Base-by-base conservation (phyloP, 2,797 vertebrate genomes). In the Limnodromus scolopaceus region DNA sequence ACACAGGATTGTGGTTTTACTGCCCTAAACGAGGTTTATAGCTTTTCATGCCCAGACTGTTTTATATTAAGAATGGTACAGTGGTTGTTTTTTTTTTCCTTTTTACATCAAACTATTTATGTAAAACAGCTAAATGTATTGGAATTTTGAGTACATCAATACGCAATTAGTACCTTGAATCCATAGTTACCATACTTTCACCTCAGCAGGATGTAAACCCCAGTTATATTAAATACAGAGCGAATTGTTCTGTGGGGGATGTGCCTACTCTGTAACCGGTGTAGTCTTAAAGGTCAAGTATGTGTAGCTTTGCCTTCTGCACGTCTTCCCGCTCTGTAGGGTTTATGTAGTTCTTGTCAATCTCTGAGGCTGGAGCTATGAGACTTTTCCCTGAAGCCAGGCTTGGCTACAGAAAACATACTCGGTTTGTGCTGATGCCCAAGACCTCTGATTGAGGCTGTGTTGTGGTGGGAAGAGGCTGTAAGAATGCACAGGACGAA, bases 381-480 rank as follows among this genome's bases (percentile, higher is more conserved):
- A 55, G 72, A 49, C 13, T 28, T 39, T 65, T 84, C 53, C 72
- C 60, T n/a, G 38, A 70, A 78, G 61, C 75, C 70, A 36, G 34
- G 30, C 39, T 66, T 45, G 58, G 8, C 38, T 89, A 4, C 58
- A 54, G 43, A 9, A 68, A 71, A 55, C 53, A 18, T 12, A 5
- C 28, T 39, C 0, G 0, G 27, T 45, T 32, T 39, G 66, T 70
- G 63, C 68, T 49, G 43, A 6, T 57, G 60, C 55, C 27, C 1
- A 32, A 75, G 66, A 11, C 6, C 0, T 32, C 39, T 66, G 75
- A 23, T 49, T 23, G 14, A 49, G 66, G 81, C n/a, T 70, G 61
- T 9, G 3, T 4, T 19, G 46, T 41, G 60, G 19, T 48, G 54
- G 54, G 41, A n/a, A 30, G 54, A 36, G 69, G n/a, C 57, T 65